Evolutionary conservation across 2,888 invertebrate genomes (phyloP).

Genomic region (Calephelis perditalis): DNA sequence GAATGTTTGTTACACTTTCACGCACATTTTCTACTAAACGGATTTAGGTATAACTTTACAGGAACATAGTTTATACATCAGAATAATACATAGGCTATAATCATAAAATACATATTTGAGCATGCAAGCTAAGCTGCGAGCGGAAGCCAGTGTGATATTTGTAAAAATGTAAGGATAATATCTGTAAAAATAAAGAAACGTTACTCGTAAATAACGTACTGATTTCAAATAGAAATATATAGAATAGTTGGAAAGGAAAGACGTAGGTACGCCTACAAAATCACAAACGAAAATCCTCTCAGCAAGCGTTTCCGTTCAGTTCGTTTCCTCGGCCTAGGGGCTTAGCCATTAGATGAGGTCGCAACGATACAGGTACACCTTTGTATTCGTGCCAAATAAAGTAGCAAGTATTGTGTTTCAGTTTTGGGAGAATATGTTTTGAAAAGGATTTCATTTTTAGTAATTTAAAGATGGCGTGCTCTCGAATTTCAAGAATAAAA

Average conservation of each 20-base stretch:
- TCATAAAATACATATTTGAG: no score
- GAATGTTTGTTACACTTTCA: no score
- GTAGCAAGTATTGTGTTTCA: background rate
- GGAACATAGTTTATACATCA: no score
- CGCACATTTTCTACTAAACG: no score
- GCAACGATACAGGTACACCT: constrained; percentile 8
- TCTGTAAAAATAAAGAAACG: no score
- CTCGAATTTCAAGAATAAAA: no score
- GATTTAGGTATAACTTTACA: no score
- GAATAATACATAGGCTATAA: no score
- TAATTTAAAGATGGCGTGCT: background rate
- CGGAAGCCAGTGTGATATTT: no score
- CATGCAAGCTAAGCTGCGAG: no score
- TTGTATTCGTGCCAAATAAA: constrained; percentile 5
- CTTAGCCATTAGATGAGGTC: constrained; percentile 17
- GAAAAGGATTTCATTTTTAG: background rate
- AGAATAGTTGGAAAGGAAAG: constrained; percentile 8
- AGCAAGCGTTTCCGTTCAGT: constrained; percentile 25
- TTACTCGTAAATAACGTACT: no score
- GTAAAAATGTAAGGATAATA: no score
- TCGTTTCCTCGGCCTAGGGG: constrained; percentile 25
- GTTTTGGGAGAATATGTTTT: background rate
- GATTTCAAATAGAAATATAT: constrained; percentile 1
- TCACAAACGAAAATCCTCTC: constrained; percentile 23
- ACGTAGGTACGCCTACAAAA: constrained; percentile 15